Evolutionary conservation across 2,797 vertebrate species (phyloP), one percentile per base, ranked within the genome.

Genomic region (Eulemur albifrons): DNA sequence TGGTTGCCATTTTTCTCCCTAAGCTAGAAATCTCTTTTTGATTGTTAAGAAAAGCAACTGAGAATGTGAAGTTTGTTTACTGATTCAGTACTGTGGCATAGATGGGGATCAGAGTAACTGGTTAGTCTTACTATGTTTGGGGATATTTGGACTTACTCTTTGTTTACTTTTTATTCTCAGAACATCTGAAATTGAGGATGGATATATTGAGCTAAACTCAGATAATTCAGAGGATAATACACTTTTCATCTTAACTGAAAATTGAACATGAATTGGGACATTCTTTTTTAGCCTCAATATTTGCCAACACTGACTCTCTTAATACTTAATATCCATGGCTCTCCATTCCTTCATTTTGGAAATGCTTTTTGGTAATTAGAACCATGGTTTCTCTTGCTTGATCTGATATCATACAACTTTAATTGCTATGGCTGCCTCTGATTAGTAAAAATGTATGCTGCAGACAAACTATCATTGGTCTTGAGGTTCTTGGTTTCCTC

Each of bases 41-140:
- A 20, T 90, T 90, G 45, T 84, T 95, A 75, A 94, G 88, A 75
- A 95, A 96, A 79, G 40, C 27, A 87, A 1, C 27, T 27, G 7
- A 69, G 18, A 63, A 50, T 73, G 7, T 80, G 50, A 2, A 86
- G 59, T 94, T 83, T 85, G 30, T 84, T 21, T 89, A 40, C 30
- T 79, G 89, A 96, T 65, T 92, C 80, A 93, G 3, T n/a, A 76
- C 9, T 83, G 93, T 38, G 54, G 67, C 52, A 27, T 65, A 38
- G 79, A 96, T 61, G 14, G n/a, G 5, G 69, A 89, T 81, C 83
- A 50, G 50, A 80, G 85, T 65, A 30, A 69, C 50, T 63, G 27
- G 38, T 7, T n/a, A 83, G 43, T 2, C 48, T 32, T 65, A 7
- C 79, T 79, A 8, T 88, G 32, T 27, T 32, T 38, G 21, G 82